Evolutionary conservation across 2,888 invertebrate species (phyloP).

Genomic region (Lepidocyrtoides sp.): DNA sequence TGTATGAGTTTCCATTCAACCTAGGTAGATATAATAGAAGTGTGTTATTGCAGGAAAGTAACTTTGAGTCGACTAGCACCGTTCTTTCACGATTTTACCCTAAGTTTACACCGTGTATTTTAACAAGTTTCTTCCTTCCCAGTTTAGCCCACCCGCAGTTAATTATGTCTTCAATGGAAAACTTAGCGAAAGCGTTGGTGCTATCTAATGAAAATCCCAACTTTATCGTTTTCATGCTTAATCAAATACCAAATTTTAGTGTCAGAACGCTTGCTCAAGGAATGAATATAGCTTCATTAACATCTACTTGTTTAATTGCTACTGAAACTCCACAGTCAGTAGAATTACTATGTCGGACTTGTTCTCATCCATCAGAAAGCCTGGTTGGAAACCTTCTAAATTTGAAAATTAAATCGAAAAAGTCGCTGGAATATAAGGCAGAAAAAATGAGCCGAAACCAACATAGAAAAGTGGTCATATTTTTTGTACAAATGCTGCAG

Average conservation of each 20-base stretch:
- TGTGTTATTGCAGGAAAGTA: neutral
- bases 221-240: slow-evolving; percentile 8
- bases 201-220: slow-evolving; percentile 39
- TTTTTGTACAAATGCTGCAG: neutral
- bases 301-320: neutral
- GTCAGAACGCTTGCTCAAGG: neutral
- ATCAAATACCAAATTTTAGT: neutral
- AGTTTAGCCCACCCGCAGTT: neutral
- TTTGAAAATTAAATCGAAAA: neutral
- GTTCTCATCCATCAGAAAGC: neutral
- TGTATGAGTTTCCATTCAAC: neutral
- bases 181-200: neutral
- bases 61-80: neutral
- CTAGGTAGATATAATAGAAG: slow-evolving; percentile 17
- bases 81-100: neutral
- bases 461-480: neutral
- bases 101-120: neutral
- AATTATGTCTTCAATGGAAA: neutral
- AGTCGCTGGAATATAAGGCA: neutral
- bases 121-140: neutral
- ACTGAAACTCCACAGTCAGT: neutral
- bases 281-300: slow-evolving; percentile 4
- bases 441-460: neutral
- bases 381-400: neutral
- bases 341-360: slow-evolving; percentile 1